Base-by-base conservation (phyloP, 1,140 invertebrate genomes). In the Pararge aegeria region DNA sequence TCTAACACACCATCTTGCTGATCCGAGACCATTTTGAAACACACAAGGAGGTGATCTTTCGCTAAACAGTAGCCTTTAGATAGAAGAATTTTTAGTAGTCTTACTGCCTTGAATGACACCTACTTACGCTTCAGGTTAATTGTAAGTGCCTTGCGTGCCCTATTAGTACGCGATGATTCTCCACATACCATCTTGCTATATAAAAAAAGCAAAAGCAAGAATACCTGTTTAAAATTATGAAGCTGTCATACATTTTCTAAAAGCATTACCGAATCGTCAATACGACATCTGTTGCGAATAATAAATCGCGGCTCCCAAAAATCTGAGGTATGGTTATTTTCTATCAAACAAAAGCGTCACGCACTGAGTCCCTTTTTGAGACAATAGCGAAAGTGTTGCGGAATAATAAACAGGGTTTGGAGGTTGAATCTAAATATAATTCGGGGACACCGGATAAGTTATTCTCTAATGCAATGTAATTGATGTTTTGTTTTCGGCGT, bases 381-480 rank as follows among this genome's bases (percentile, higher is more conserved):
- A 79, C 69, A 71, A 75, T 73, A 74, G 74, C 60, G 75, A 78
- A 78, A 78, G 70, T 74, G 66, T 67, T 58, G 68, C 62, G 44
- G 75, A 76, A 79, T 76, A 68, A 61, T 55, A 76, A 79, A 38
- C 63, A 71, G 69, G 40, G 61, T 54, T 56, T 65, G 58, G 72
- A 76, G 76, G 76, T 53, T 69, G 54, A 24, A 34, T 70, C 73
- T 76, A 75, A 79, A 79, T 75, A 79, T 79, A 79, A 46, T 38
- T 37, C 63, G 63, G 53, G 57, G 65, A 56, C 59, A 74, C 53
- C 66, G 63, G 46, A 67, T 71, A 67, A 64, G 38, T 42, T 18
- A 42, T 42, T 53, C 50, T 60, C 34, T 55, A 38, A 18, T 55
- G 57, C 10, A n/a, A 54, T 58, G 49, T 50, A 13, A 58, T 58